A percentile compares a stretch with the other conserved stretches of the same genome.
phyloP scores from a whole-genome alignment of 2,113 vertebrate species.

The Burhinus oedicnemus region DNA sequence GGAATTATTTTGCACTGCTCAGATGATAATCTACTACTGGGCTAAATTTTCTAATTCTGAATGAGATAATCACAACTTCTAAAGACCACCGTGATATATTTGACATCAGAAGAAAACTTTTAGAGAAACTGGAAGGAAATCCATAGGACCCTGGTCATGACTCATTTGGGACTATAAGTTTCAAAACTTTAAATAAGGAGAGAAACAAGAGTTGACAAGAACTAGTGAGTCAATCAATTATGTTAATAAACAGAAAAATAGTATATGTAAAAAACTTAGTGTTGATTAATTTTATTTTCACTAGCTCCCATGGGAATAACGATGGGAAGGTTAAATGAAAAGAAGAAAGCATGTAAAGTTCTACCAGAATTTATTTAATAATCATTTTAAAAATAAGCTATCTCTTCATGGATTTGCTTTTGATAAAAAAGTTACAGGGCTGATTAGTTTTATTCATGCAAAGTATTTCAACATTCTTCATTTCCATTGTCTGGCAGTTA shows the following conservation, averaged over 20 bases:
- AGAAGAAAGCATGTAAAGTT: not conserved
- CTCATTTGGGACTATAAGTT: not conserved
- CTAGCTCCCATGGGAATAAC: not conserved
- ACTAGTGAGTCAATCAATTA: not conserved
- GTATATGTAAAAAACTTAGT: not conserved
- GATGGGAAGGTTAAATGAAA: not conserved
- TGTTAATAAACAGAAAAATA: not conserved
- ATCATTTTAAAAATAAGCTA: not conserved
- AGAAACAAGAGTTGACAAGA: not conserved
- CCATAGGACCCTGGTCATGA: not conserved
- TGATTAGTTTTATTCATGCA: not conserved
- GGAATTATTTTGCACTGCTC: not conserved
- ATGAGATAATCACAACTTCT: not conserved
- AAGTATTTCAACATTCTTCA: not conserved
- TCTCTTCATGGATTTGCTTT: not conserved
- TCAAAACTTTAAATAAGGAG: not conserved
- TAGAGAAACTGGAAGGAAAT: not conserved
- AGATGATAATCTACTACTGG: not conserved
- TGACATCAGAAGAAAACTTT: not conserved
- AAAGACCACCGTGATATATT: not conserved
- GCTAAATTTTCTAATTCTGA: not conserved
- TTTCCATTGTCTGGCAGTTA: not conserved
- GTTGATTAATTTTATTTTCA: not conserved
- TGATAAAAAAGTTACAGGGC: not conserved
- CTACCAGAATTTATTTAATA: not conserved